Evolutionary conservation across 2,888 invertebrate species (phyloP).

Genomic region (Fissipunctia ypsillon): DNA sequence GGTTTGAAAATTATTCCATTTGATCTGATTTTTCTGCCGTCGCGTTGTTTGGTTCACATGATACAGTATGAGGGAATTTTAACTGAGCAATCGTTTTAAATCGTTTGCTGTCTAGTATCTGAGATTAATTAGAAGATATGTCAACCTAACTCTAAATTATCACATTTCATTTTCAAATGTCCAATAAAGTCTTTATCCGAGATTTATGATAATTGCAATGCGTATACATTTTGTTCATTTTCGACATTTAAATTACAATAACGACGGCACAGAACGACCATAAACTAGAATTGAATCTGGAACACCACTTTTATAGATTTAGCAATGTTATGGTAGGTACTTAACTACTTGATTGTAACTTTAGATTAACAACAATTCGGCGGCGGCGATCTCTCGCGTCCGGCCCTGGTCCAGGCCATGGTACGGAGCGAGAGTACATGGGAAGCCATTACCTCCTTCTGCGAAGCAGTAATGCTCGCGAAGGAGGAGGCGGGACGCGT

Average conservation of each 20-base stretch:
- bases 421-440: no score
- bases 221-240: slow-evolving; percentile 45
- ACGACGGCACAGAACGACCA: slow-evolving; percentile 34
- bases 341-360: slow-evolving; percentile 25
- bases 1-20: slow-evolving; percentile 5
- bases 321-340: slow-evolving; percentile 51
- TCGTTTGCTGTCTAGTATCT: neutral
- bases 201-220: slow-evolving; percentile 44
- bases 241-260: slow-evolving; percentile 56
- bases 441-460: no score
- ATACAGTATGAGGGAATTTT: neutral
- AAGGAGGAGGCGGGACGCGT: no score
- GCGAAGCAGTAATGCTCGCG: no score
- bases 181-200: slow-evolving; percentile 34
- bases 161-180: slow-evolving; percentile 27
- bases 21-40: neutral
- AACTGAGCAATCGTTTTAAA: no score
- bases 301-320: slow-evolving; percentile 60
- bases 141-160: slow-evolving; percentile 25
- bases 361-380: slow-evolving; percentile 35
- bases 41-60: neutral
- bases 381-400: no score
- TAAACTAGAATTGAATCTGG: slow-evolving; percentile 59
- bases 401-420: no score
- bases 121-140: slow-evolving; percentile 31